These are phyloP conservation scores for Adelphocoris suturalis DNA, from an alignment of 2,888 invertebrate genomes.

Conservation along the genomic window DNA sequence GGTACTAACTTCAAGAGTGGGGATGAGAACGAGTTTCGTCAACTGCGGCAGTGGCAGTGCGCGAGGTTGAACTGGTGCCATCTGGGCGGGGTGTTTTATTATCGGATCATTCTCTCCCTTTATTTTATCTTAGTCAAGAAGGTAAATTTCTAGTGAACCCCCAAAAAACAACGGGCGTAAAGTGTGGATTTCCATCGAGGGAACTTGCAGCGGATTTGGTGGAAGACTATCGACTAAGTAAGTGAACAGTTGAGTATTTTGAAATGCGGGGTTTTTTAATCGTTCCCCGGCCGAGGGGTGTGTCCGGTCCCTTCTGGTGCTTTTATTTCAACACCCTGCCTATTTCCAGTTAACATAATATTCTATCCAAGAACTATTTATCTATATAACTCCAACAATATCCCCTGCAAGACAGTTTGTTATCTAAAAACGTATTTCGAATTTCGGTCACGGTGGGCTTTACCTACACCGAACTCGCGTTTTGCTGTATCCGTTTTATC, in stretches of 20 bases:
- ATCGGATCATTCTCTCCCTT: conserved; percentile 5
- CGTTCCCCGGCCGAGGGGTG: conserved; percentile 51
- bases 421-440: neutral
- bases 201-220: neutral
- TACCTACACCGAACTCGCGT: conserved; percentile 8
- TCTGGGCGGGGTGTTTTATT: conserved; percentile 48
- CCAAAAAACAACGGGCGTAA: neutral
- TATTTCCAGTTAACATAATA: neutral
- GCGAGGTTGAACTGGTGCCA: conserved; percentile 54
- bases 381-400: neutral
- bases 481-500: conserved; percentile 46
- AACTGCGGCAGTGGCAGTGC: conserved; percentile 63
- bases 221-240: conserved; percentile 1
- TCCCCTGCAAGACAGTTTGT: neutral
- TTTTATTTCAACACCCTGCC: neutral
- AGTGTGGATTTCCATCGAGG: neutral
- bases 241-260: neutral
- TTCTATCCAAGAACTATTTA: neutral
- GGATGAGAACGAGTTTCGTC: conserved; percentile 43
- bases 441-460: neutral
- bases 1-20: neutral
- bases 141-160: neutral
- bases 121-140: conserved; percentile 7
- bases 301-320: conserved; percentile 47
- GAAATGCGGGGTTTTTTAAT: neutral